Base-by-base conservation (phyloP, 2,888 invertebrate genomes). In the Ametastegia equiseti region DNA sequence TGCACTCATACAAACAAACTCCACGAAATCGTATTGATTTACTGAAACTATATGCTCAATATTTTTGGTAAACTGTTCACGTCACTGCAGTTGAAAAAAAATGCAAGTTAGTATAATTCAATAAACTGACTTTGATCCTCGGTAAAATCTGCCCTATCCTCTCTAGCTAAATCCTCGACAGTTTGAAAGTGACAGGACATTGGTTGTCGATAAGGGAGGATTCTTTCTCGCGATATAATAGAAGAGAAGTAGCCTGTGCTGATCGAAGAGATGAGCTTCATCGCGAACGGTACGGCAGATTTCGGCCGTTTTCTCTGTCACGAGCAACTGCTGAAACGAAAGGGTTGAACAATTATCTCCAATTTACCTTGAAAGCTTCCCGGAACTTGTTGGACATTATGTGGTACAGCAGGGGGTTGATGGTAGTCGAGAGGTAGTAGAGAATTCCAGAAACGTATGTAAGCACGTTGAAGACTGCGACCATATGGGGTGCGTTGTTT, bases 331-430 rank as follows among this genome's bases (percentile, higher is more conserved):
- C 3, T 19, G 13, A 7, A 13, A n/a, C 19, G 13, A 7, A 13
- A n/a, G 11, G 50, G 33, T 1, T 15, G 33, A 15, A 47, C 0
- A n/a, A 15, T 42, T 45, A 27, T 27, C 4, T 27, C 7, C 13
- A 15, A 89, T 91, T 92, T 92, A 96, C 97, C 95, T 96, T 96
- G 92, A 98, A 97, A 45, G 97, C 97, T 83, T 96, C 96, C 81
- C 97, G 93, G 91, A 97, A 98, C 91, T 97, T 97, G 90, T 96
- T 95, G 15, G 97, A 97, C 97, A 98, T 97, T 78, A 97, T 95
- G 92, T 97, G 96, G 92, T 98, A 98, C 60, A 97, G 94, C 83
- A 97, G 93, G 0, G 98, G 97, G 92, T 98, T 98, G 88, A 97
- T 95, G 87, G 97, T 97, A 9, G 97, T 97, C 13, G 97, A 97